Conservation (phyloP, 1,140 invertebrate genomes). For the Zaprionus tsacasi region DNA sequence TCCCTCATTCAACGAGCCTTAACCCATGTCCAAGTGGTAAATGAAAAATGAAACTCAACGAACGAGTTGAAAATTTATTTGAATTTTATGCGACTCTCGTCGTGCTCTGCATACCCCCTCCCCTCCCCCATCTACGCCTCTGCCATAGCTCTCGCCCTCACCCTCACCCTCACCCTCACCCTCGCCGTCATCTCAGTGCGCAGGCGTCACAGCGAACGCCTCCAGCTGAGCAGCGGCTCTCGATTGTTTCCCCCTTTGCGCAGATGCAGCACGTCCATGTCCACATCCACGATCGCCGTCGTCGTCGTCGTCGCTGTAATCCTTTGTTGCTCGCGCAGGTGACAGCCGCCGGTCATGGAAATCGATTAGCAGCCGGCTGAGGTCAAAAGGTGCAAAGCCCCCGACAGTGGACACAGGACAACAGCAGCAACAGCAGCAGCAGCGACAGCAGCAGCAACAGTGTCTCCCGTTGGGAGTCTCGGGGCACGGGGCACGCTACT, state of each 20-base stretch:
- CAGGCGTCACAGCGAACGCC: slow-evolving; percentile 50
- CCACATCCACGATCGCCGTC: not conserved
- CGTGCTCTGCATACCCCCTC: not conserved
- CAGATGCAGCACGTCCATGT: slow-evolving; percentile 34
- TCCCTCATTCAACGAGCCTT: slow-evolving; percentile 17
- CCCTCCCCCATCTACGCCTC: not conserved
- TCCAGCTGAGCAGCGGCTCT: slow-evolving; percentile 20
- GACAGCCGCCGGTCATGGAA: slow-evolving; percentile 57
- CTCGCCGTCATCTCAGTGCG: slow-evolving; percentile 13
- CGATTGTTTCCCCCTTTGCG: slow-evolving; percentile 26
- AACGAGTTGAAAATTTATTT: slow-evolving; percentile 82
- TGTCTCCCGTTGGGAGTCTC: slow-evolving; percentile 12
- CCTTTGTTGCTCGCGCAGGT: slow-evolving; percentile 59
- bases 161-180: not conserved
- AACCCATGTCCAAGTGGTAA: slow-evolving; percentile 35
- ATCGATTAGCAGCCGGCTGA: slow-evolving; percentile 46
- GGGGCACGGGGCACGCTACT: slow-evolving; percentile 25
- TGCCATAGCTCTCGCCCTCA: not conserved
- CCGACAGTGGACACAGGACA: not conserved
- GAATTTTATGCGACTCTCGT: slow-evolving; percentile 72
- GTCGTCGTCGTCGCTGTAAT: slow-evolving; percentile 29
- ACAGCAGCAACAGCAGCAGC: slow-evolving; percentile 1
- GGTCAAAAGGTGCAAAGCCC: slow-evolving; percentile 37
- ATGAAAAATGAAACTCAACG: slow-evolving; percentile 75
- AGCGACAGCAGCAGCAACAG: slow-evolving; percentile 22